These are phyloP conservation scores for Corythucha ciliata DNA, from an alignment of 2,888 invertebrate genomes.

Conservation along the genomic window DNA sequence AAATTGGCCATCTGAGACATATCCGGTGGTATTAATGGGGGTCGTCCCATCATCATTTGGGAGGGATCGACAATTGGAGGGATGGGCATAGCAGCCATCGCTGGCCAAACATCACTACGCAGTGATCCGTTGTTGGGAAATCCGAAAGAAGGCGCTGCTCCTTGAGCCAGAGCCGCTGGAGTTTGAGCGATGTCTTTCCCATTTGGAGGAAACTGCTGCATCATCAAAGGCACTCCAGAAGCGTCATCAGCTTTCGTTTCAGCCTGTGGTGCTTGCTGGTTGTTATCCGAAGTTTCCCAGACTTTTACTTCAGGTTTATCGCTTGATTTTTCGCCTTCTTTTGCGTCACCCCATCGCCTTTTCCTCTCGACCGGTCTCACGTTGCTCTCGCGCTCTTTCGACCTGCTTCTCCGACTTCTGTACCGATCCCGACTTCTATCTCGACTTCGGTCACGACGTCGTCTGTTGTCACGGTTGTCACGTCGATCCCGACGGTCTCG, in stretches of 20 bases:
- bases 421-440: slow-evolving; percentile 38
- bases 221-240: slow-evolving; percentile 28
- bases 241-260: slow-evolving; percentile 25
- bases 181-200: slow-evolving; percentile 23
- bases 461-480: slow-evolving; percentile 44
- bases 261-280: slow-evolving; percentile 18
- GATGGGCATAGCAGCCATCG: slow-evolving; percentile 22
- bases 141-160: background rate
- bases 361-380: too few species aligned
- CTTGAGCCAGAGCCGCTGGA: background rate
- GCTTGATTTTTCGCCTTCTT: slow-evolving; percentile 13
- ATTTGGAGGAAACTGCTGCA: slow-evolving; percentile 27
- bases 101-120: slow-evolving; percentile 25
- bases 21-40: too few species aligned
- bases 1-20: slow-evolving; percentile 11
- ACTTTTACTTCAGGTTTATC: background rate
- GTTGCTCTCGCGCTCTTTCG: too few species aligned
- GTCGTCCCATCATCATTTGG: slow-evolving; percentile 14
- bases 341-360: slow-evolving; percentile 29
- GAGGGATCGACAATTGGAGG: slow-evolving; percentile 23
- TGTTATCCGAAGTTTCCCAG: slow-evolving; percentile 10
- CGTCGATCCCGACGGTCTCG: slow-evolving; percentile 39
- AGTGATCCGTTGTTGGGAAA: slow-evolving; percentile 11
- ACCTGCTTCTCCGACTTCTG: slow-evolving; percentile 43
- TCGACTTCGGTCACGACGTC: slow-evolving; percentile 46